Percentiles rank a stretch among this genome's conserved stretches.
phyloP scores from a whole-genome alignment of 2,797 vertebrate genomes.

The Tolypeutes matacus region DNA sequence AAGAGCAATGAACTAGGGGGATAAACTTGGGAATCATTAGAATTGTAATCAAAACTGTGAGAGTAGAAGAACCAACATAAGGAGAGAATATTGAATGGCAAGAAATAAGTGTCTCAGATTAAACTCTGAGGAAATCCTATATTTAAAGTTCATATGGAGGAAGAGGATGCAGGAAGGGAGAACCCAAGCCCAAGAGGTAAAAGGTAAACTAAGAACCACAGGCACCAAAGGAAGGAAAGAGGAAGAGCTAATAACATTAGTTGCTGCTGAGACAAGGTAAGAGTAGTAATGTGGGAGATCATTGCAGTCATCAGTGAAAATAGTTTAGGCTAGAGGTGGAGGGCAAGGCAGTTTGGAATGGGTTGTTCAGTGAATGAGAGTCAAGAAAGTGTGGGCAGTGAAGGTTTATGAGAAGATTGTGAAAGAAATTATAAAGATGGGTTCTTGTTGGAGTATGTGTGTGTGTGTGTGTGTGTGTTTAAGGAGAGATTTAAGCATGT shows the following conservation, averaged over 20 bases:
- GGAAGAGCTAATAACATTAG: too few relatives aligned
- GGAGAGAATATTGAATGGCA: neutral
- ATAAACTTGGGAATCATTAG: neutral
- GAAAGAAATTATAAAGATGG: neutral
- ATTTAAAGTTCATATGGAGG: neutral
- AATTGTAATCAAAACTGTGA: neutral
- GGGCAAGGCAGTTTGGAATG: neutral
- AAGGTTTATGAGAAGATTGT: neutral
- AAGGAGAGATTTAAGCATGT: neutral
- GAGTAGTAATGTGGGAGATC: neutral
- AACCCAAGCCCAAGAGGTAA: too few relatives aligned
- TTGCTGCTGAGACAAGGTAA: neutral
- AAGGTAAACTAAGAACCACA: neutral
- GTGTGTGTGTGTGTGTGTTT: neutral
- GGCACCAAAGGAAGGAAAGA: neutral
- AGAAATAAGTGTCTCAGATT: neutral
- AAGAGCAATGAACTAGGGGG: neutral
- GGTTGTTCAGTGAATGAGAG: neutral
- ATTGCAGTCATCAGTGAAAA: neutral
- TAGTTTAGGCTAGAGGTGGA: neutral
- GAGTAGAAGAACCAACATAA: neutral
- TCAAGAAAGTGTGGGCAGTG: neutral
- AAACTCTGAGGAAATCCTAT: neutral
- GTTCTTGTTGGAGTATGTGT: neutral
- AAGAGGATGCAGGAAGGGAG: neutral